These are phyloP conservation scores for Lagria hirta DNA, from an alignment of 2,888 invertebrate genomes.

Conservation along the genomic window DNA sequence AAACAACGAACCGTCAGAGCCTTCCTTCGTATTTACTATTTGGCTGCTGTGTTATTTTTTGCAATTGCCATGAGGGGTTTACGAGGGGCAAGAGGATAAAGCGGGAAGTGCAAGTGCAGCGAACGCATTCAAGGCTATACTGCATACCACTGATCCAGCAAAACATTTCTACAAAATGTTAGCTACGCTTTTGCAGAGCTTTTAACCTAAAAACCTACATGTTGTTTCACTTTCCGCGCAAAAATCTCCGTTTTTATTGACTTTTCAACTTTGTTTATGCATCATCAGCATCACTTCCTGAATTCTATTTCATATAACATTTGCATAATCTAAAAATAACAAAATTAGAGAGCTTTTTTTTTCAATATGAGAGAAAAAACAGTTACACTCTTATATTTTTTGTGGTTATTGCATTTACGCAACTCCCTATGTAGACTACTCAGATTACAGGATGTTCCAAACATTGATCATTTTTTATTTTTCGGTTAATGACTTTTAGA, in stretches of 20 bases:
- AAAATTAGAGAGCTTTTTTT: too few relatives aligned
- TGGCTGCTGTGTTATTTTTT: constrained; percentile 30
- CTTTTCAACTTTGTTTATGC: too few relatives aligned
- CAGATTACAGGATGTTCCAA: too few relatives aligned
- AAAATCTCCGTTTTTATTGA: background rate
- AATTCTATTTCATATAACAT: too few relatives aligned
- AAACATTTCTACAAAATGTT: constrained; percentile 31
- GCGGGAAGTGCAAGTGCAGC: constrained; percentile 57
- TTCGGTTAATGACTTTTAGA: too few relatives aligned
- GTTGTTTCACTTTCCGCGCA: constrained; percentile 29
- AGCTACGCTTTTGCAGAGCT: constrained; percentile 44
- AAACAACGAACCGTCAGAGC: constrained; percentile 10
- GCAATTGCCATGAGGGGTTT: constrained; percentile 27
- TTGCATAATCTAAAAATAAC: too few relatives aligned
- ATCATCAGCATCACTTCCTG: too few relatives aligned
- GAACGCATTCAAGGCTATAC: constrained; percentile 55
- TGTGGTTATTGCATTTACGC: too few relatives aligned
- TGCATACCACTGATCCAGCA: constrained; percentile 41
- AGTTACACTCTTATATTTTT: too few relatives aligned
- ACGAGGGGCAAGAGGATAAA: constrained; percentile 31
- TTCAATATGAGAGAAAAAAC: too few relatives aligned
- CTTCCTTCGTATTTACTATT: constrained; percentile 25
- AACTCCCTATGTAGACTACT: too few relatives aligned
- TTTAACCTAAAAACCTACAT: constrained; percentile 48
- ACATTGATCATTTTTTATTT: too few relatives aligned